A percentile compares a stretch with the other conserved stretches of the same genome.
Conservation (phyloP, 2,113 vertebrate genomes). For the Sinocyclocheilus maitianheensis region DNA sequence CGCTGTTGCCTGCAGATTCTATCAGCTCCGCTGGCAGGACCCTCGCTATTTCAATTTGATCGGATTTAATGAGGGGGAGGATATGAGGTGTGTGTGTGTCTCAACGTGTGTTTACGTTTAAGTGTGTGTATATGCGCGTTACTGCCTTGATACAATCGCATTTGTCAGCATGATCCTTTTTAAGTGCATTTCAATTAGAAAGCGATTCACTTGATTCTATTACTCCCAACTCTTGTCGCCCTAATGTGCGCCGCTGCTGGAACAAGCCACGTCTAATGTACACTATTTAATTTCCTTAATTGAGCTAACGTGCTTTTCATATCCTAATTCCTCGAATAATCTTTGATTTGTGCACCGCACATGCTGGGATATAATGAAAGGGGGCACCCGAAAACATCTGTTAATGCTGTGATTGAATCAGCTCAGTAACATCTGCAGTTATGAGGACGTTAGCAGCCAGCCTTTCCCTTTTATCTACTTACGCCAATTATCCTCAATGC, state of each 20-base stretch:
- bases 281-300: conserved; percentile 98
- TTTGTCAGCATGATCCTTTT: conserved; percentile 97
- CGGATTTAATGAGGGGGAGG: conserved; percentile 88
- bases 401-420: conserved; percentile 81
- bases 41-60: conserved; percentile 86
- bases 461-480: conserved; percentile 70
- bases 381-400: conserved; percentile 80
- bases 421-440: conserved; percentile 83
- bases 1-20: conserved; percentile 82
- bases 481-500: conserved; percentile 69
- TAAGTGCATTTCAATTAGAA: conserved; percentile 99
- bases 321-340: conserved; percentile 93
- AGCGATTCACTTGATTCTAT: conserved; percentile 95
- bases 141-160: conserved; percentile 90
- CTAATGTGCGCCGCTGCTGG: conserved; percentile 82
- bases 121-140: conserved; percentile 65
- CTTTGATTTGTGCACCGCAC: conserved; percentile 84
- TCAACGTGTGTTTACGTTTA: conserved; percentile 47
- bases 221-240: conserved; percentile 76
- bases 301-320: conserved; percentile 94
- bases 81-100: conserved; percentile 81
- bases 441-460: conserved; percentile 77
- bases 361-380: conserved; percentile 88
- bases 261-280: conserved; percentile 88
- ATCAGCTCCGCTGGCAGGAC: conserved; percentile 87